Conservation (phyloP, 2,888 invertebrate species). For the Cryptocheilus praepositus region DNA sequence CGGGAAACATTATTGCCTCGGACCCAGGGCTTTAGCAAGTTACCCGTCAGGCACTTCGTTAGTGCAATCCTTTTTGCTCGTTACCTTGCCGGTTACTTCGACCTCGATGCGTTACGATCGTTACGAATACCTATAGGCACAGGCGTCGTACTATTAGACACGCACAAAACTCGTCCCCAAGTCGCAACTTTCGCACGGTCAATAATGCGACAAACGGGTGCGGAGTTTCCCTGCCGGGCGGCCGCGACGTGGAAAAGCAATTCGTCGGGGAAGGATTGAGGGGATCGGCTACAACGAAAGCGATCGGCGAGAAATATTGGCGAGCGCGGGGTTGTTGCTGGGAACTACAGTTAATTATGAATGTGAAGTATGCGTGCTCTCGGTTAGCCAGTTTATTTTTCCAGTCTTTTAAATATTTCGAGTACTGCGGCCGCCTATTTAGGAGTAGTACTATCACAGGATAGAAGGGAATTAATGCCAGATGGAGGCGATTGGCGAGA, state of each 20-base stretch:
- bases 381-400: too few relatives aligned
- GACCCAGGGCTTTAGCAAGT: conserved; percentile 59
- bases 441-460: too few relatives aligned
- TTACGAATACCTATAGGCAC: conserved; percentile 56
- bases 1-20: conserved; percentile 64
- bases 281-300: too few relatives aligned
- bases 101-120: conserved; percentile 59
- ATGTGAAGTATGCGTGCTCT: too few relatives aligned
- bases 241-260: background rate
- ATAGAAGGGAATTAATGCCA: too few relatives aligned
- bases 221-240: background rate
- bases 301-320: too few relatives aligned
- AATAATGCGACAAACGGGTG: background rate
- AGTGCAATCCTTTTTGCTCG: conserved; percentile 68
- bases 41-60: conserved; percentile 71
- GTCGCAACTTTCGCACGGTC: background rate
- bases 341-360: too few relatives aligned
- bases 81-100: conserved; percentile 63
- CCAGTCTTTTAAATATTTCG: too few relatives aligned
- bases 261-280: background rate
- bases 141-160: conserved; percentile 16
- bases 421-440: too few relatives aligned
- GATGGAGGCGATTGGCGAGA: too few relatives aligned
- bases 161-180: background rate
- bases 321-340: too few relatives aligned